Evolutionary conservation across 2,888 invertebrate genomes (phyloP).

Genomic region (Drosophila mulleri): DNA sequence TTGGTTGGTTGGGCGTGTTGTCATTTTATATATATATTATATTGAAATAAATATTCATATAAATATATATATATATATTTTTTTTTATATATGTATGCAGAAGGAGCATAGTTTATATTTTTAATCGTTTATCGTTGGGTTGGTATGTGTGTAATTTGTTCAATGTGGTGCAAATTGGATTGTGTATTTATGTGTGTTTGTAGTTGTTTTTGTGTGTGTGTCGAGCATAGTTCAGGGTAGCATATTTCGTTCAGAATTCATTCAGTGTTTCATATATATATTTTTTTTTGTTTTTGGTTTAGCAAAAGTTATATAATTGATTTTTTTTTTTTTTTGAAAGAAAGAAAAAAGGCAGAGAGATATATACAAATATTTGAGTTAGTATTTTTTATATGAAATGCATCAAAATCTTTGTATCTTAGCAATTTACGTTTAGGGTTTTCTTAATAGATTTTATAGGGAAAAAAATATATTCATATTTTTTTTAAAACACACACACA

Average conservation of each 20-base stretch:
- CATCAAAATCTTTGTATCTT: constrained; percentile 46
- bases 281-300: constrained; percentile 35
- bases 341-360: constrained; percentile 74
- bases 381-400: constrained; percentile 64
- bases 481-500: constrained; percentile 68
- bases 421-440: constrained; percentile 24
- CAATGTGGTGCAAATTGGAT: constrained; percentile 57
- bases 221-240: constrained; percentile 74
- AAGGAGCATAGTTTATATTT: constrained; percentile 1
- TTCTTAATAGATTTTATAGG: constrained; percentile 7
- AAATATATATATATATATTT: constrained; percentile 39
- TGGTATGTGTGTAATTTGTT: constrained; percentile 55
- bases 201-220: constrained; percentile 20
- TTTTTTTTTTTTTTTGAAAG: constrained; percentile 69
- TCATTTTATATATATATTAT: constrained; percentile 70
- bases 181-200: constrained; percentile 36
- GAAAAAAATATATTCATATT: constrained; percentile 25
- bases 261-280: constrained; percentile 60
- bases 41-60: constrained; percentile 2
- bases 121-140: constrained; percentile 51
- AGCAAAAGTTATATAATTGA: constrained; percentile 56
- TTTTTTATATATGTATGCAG: not conserved
- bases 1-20: constrained; percentile 85
- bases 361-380: constrained; percentile 80
- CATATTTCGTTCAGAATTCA: constrained; percentile 72